Evolutionary conservation across 2,797 vertebrate genomes (phyloP).

Genomic region (Melanotaenia trifasciata): DNA sequence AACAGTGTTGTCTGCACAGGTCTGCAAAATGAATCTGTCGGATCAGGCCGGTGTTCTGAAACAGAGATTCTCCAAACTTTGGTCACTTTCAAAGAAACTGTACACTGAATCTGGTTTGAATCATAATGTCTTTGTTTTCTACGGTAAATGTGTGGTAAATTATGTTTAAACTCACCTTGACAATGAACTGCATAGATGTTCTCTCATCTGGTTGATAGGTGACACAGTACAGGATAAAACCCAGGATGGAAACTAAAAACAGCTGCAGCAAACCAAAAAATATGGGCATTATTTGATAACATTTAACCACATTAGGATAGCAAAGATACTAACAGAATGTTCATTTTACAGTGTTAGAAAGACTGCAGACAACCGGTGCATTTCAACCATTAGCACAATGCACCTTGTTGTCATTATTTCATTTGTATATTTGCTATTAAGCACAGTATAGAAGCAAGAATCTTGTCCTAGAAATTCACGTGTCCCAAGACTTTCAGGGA

Average conservation of each 20-base stretch:
- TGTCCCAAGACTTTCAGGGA: slow-evolving; percentile 37
- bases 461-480: slow-evolving; percentile 13
- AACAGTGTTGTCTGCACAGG: slow-evolving; percentile 24
- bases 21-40: not conserved
- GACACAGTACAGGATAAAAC: slow-evolving; percentile 91
- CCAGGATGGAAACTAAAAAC: slow-evolving; percentile 89
- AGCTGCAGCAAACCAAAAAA: slow-evolving; percentile 81
- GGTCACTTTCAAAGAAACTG: not conserved
- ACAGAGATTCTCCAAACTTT: not conserved
- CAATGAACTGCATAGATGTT: slow-evolving; percentile 88
- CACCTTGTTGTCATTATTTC: not conserved
- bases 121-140: slow-evolving; percentile 5
- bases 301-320: not conserved
- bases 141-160: not conserved
- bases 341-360: not conserved
- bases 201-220: slow-evolving; percentile 92
- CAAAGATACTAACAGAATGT: slow-evolving; percentile 5
- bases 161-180: slow-evolving; percentile 86
- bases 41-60: not conserved
- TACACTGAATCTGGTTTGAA: not conserved
- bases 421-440: not conserved
- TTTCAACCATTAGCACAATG: not conserved
- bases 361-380: not conserved
- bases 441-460: slow-evolving; percentile 5
- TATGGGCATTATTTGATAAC: slow-evolving; percentile 4